phyloP scores from a whole-genome alignment of 1,140 invertebrate species.

The Drosophila hydei region DNA sequence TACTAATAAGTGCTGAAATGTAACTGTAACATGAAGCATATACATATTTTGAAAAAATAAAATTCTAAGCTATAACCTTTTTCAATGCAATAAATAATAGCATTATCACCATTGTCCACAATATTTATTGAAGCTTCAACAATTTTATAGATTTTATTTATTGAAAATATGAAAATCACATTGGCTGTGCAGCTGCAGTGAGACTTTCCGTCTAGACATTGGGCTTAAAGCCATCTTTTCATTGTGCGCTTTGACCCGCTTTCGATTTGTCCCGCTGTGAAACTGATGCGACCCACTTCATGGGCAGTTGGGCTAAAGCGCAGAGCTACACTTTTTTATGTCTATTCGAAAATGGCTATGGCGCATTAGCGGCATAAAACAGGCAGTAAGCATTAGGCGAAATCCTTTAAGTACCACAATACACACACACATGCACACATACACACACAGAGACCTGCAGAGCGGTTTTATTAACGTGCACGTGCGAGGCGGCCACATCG shows the following conservation, averaged over 20 bases:
- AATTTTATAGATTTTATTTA: too few relatives aligned
- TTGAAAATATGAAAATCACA: too few relatives aligned
- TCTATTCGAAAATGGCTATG: constrained; percentile 67
- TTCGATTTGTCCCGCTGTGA: constrained; percentile 54
- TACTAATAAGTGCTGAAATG: too few relatives aligned
- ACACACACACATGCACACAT: constrained; percentile 21
- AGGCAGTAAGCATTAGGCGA: constrained; percentile 57
- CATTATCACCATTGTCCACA: too few relatives aligned
- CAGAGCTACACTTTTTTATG: constrained; percentile 64
- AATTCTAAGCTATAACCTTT: too few relatives aligned
- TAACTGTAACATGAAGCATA: too few relatives aligned
- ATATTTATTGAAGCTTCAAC: too few relatives aligned
- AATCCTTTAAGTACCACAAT: constrained; percentile 70
- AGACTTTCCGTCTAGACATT: not conserved
- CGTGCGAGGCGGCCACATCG: constrained; percentile 15
- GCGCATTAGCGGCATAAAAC: constrained; percentile 75
- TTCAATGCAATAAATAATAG: too few relatives aligned
- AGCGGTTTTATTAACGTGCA: constrained; percentile 55
- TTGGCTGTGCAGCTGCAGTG: too few relatives aligned
- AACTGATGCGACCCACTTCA: constrained; percentile 54
- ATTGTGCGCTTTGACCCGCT: constrained; percentile 34
- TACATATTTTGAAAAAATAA: too few relatives aligned
- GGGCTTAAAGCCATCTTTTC: constrained; percentile 13
- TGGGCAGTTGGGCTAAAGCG: constrained; percentile 30
- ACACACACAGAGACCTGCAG: not conserved